Base-by-base conservation (phyloP, 2,888 invertebrate species). In the Pandemis corylana region DNA sequence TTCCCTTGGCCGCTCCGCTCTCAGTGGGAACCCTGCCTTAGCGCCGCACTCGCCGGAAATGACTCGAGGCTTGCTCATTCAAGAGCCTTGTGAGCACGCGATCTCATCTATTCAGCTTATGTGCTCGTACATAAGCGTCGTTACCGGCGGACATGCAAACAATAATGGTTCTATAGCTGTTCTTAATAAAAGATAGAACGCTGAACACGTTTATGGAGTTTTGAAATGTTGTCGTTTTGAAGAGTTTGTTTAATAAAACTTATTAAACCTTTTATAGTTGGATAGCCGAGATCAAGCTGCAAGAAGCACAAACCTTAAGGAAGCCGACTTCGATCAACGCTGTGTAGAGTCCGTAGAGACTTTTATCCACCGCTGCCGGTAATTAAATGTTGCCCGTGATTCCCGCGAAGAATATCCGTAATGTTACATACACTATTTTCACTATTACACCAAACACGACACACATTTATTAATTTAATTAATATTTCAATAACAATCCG, bases 51-150 rank as follows among this genome's bases (percentile, higher is more conserved):
- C 56, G 13, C 91, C 92, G 93, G 93, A 93, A 93, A 93, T 93
- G 90, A 90, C 90, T 91, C 79, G 89, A 79, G 85, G 79, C 82
- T 88, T 84, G 86, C 87, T 90, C 89, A 88, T 86, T 87, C 78
- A 79, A 83, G 81, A 77, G 85, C 86, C 86, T 87, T 82, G 84
- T 84, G 78, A 81, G 85, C 88, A 86, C 88, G 88, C 87, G 87
- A 88, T 84, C 84, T 78, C 81, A 80, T 83, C 82, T 84, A 82
- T 82, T 79, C 79, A 80, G 82, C 76, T 76, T 81, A 76, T 76
- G 78, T 76, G 78, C 51, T 56, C 68, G 59, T 74, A 70, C 67
- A 75, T 71, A 73, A 71, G 71, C 71, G 20, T 71, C 70, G 63
- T 75, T 71, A 61, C 59, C 46, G 42, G 41, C 75, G 62, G 71